phyloP scores from a whole-genome alignment of 1,140 invertebrate species.

The Drosophila saltans region DNA sequence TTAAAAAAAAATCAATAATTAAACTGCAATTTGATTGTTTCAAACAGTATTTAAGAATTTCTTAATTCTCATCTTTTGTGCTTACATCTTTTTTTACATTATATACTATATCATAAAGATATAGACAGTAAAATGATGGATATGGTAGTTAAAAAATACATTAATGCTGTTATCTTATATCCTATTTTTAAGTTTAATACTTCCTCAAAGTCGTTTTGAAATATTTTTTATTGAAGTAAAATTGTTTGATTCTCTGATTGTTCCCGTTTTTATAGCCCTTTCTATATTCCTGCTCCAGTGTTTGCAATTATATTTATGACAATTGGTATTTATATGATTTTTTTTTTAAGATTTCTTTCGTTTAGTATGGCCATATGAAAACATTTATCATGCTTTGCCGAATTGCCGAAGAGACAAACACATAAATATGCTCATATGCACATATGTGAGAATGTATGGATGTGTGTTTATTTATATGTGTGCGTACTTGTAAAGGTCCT shows the following conservation, averaged over 20 bases:
- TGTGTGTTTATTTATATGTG: constrained; percentile 43
- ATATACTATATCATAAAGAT: too few relatives aligned
- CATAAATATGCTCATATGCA: constrained; percentile 25
- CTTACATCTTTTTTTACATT: too few relatives aligned
- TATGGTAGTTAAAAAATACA: background rate
- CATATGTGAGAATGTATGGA: constrained; percentile 51
- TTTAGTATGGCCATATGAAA: constrained; percentile 55
- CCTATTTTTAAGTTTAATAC: background rate
- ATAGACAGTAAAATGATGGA: background rate
- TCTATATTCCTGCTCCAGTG: constrained; percentile 11
- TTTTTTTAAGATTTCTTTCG: constrained; percentile 68
- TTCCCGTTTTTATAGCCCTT: constrained; percentile 45
- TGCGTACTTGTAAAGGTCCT: constrained; percentile 25
- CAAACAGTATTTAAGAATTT: too few relatives aligned
- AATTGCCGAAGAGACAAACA: constrained; percentile 34
- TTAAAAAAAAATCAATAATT: too few relatives aligned
- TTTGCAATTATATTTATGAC: constrained; percentile 76
- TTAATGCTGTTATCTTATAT: background rate
- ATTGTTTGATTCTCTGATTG: constrained; percentile 7
- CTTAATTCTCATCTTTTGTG: too few relatives aligned
- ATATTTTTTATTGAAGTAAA: constrained; percentile 31
- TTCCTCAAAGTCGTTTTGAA: background rate
- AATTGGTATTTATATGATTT: constrained; percentile 62
- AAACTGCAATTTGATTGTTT: too few relatives aligned
- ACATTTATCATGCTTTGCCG: constrained; percentile 55